Base-by-base conservation (phyloP, 2,797 vertebrate genomes). In the Scolopax bukidnonensis region DNA sequence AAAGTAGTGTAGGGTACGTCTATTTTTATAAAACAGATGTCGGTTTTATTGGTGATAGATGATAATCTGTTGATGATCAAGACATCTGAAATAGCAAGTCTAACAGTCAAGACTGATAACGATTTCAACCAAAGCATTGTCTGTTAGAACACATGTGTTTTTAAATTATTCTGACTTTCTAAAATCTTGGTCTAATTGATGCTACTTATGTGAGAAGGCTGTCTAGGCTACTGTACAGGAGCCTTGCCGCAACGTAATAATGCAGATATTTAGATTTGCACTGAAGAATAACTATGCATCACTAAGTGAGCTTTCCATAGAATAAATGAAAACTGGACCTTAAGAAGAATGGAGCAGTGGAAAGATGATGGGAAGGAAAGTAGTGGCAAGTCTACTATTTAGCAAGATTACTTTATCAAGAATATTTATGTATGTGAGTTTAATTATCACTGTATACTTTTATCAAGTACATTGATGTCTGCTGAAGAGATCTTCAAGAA, bases 91-190 rank as follows among this genome's bases (percentile, higher is more conserved):
- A 69, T 24, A 77, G 33, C 32, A 77, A 79, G 33, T 73, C 50
- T 61, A 82, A 57, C 30, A 56, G 25, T 28, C 5, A 69, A 45
- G n/a, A 61, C 12, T 83, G 12, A 33, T 33, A 79, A 57, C 6
- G 50, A 2, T 38, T 20, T 57, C 50, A 40, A 70, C 10, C 7
- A 60, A 88, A 94, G 27, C 32, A 54, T 56, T 63, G 32, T 76
- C 67, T 85, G 8, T 64, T 90, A 32, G 0, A 0, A 33, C 6
- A 36, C 0, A 10, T 2, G 0, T 51, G 8, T 23, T 65, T 88
- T 88, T 40, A 83, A 73, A 74, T 51, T 60, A 30, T 10, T 36
- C 43, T 38, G 41, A 10, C 25, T 48, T 89, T 50, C 71, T 60
- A 63, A 87, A 94, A 63, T 54, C 23, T 61, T 69, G 50, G 16